A percentile compares a stretch with the other conserved stretches of the same genome.
Conservation (phyloP, 2,888 invertebrate species). For the Machimus rusticus region DNA sequence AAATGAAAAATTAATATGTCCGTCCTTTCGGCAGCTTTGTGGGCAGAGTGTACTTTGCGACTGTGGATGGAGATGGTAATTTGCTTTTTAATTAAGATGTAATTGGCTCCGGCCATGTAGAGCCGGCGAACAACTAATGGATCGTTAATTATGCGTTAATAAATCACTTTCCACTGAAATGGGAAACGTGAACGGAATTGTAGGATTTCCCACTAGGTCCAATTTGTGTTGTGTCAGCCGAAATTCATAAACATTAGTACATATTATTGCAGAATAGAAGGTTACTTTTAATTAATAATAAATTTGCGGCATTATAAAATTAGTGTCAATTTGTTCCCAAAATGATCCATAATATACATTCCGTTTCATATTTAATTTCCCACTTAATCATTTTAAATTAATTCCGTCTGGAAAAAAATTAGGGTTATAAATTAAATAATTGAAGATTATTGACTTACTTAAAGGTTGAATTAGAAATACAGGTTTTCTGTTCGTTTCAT, state of each 20-base stretch:
- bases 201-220: neutral
- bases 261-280: neutral
- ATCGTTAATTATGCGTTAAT: neutral
- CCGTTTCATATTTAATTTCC: too few species aligned
- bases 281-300: neutral
- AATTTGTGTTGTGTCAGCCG: neutral
- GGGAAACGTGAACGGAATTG: neutral
- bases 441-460: too few species aligned
- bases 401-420: too few species aligned
- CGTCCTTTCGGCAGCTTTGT: neutral
- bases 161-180: neutral
- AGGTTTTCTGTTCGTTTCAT: too few species aligned
- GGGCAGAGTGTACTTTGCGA: neutral
- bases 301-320: neutral
- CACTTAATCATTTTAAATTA: too few species aligned
- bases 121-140: neutral
- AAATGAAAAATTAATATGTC: neutral
- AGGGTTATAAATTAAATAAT: too few species aligned
- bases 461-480: too few species aligned
- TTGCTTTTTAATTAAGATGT: neutral
- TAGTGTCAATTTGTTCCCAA: neutral
- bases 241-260: neutral
- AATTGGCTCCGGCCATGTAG: neutral
- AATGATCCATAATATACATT: neutral
- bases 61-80: neutral